Evolutionary conservation across 2,113 vertebrate species (phyloP), one percentile per base, ranked within the genome.

Genomic region (Calypte anna): DNA sequence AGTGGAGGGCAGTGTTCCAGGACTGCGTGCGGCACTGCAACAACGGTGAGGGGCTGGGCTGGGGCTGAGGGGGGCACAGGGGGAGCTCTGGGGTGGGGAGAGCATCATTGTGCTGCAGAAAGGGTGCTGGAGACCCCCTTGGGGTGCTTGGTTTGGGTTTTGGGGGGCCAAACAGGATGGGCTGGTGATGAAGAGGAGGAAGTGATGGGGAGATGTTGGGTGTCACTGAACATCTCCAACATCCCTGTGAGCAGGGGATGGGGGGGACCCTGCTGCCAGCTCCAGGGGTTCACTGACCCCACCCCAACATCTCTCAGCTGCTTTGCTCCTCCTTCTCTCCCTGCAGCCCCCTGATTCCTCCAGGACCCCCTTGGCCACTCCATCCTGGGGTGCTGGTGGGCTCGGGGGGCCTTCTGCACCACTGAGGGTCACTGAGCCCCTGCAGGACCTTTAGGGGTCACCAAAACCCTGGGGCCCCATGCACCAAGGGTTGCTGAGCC

Each of bases 1-100:
- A 98, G 97, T 99, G 99, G 99, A 97, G 97, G 6, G 99, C 99
- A 0, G 99, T 99, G 38, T 98, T 99, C 96, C 99, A 99, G 97
- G 99, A 99, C 94, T 99, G 99, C 1, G 97, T 99, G 46, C 92
- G 99, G 17, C 99, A 99, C 93, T 97, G 98, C 95, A 99, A 99
- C 97, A 99, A 99, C 0, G 99, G 99, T 99, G 97, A 98, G 38
- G 38, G 38, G 98, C 0, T 6, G 7, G 5, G 1, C 5, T 12
- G 38, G 30, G 14, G 23, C 43, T 9, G 9, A 40, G 19, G 5
- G 10, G 3, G 7, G 14, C 14, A 2, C 0, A 13, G 5, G 23
- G 50, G 2, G 44, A 17, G 19, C 14, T 44, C 5, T 0, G 1
- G 30, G 15, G 1, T 28, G 70, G 19, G 54, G 17, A 70, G 12